phyloP scores from a whole-genome alignment of 2,797 vertebrate genomes.

The Poecilia gillii region DNA sequence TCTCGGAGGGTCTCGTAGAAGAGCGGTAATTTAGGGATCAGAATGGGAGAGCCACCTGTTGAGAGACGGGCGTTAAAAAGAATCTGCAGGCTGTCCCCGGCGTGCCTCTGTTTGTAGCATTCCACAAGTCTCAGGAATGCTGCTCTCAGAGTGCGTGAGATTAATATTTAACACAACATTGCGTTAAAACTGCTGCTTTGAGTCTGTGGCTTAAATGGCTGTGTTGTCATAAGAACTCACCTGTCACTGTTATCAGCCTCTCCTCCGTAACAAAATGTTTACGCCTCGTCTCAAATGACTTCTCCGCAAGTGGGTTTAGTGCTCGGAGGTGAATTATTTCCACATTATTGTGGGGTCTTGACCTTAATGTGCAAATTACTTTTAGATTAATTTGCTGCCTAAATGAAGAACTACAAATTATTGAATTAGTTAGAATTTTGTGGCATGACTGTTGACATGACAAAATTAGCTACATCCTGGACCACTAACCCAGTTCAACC shows the following conservation, averaged over 20 bases:
- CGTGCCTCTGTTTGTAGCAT: conserved; percentile 66
- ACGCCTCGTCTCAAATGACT: conserved; percentile 68
- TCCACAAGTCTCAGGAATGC: conserved; percentile 76
- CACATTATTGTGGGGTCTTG: background rate
- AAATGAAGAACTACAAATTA: background rate
- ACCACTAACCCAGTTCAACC: background rate
- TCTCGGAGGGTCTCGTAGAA: conserved; percentile 67
- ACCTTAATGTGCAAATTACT: background rate
- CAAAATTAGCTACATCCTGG: background rate
- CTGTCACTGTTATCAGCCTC: conserved; percentile 65
- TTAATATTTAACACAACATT: conserved; percentile 80
- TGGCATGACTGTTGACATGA: background rate
- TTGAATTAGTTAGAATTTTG: background rate
- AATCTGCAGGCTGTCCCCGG: conserved; percentile 68
- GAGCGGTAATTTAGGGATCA: conserved; percentile 79
- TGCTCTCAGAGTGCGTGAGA: conserved; percentile 66
- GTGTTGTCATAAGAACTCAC: conserved; percentile 67
- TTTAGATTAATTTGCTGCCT: background rate
- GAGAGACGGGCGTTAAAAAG: conserved; percentile 70
- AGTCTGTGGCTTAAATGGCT: conserved; percentile 51
- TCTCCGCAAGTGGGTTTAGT: conserved; percentile 63
- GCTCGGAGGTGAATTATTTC: conserved; percentile 1
- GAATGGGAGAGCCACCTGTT: conserved; percentile 72
- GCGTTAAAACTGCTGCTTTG: conserved; percentile 48
- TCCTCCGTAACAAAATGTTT: conserved; percentile 68